These are phyloP conservation scores for Nomada hirtipes DNA, from an alignment of 2,888 invertebrate genomes.

Conservation along the genomic window DNA sequence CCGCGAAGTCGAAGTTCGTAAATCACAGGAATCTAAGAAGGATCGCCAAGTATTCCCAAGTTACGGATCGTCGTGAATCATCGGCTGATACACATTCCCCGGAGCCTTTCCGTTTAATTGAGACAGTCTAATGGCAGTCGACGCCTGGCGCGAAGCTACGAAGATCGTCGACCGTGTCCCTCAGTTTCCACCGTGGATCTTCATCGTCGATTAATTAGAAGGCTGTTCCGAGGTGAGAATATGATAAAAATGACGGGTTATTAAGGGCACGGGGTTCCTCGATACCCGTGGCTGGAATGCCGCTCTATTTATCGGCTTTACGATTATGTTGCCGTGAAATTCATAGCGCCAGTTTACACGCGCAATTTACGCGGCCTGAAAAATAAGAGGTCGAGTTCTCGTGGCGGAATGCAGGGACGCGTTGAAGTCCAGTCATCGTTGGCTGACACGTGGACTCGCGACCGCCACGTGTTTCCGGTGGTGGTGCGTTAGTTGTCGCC, in stretches of 20 bases:
- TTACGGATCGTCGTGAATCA: slow-evolving; percentile 35
- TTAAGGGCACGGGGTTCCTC: slow-evolving; percentile 38
- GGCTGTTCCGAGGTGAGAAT: slow-evolving; percentile 51
- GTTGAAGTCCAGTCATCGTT: slow-evolving; percentile 36
- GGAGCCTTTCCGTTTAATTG: slow-evolving; percentile 40
- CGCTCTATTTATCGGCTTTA: slow-evolving; percentile 70
- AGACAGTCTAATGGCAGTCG: slow-evolving; percentile 31
- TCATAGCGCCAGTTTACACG: slow-evolving; percentile 57
- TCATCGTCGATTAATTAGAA: slow-evolving; percentile 51
- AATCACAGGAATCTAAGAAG: slow-evolving; percentile 42
- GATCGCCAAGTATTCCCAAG: slow-evolving; percentile 36
- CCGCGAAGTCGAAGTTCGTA: slow-evolving; percentile 23
- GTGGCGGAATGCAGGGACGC: slow-evolving; percentile 46
- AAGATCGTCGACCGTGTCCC: slow-evolving; percentile 19
- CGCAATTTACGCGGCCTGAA: slow-evolving; percentile 43
- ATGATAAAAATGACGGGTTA: slow-evolving; percentile 65
- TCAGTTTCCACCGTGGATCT: not conserved
- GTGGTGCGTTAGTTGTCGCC: slow-evolving; percentile 39
- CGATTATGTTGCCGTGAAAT: slow-evolving; percentile 64
- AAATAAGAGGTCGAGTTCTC: slow-evolving; percentile 43
- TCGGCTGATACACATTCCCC: slow-evolving; percentile 41
- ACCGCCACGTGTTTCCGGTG: slow-evolving; percentile 43
- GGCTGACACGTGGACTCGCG: slow-evolving; percentile 36
- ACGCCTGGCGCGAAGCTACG: slow-evolving; percentile 37
- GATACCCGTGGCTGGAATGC: slow-evolving; percentile 58